Percentiles rank a stretch among this genome's conserved stretches.
phyloP scores from a whole-genome alignment of 2,113 vertebrate species.

The Dasyornis broadbenti region DNA sequence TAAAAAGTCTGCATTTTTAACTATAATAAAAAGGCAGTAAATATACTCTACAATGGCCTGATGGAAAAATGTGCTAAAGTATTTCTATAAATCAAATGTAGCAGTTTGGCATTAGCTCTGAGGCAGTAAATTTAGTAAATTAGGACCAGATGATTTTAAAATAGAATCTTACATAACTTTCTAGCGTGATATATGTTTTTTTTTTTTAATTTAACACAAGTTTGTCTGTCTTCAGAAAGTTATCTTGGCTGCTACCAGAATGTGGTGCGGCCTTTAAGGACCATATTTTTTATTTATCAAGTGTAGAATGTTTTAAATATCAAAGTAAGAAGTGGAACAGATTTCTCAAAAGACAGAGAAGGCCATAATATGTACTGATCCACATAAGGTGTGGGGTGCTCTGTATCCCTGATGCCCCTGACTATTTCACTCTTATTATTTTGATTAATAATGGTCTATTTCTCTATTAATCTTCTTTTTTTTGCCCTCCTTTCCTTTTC shows the following conservation, averaged over 20 bases:
- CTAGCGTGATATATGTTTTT: conserved; percentile 18
- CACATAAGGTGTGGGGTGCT: background rate
- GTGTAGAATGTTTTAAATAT: background rate
- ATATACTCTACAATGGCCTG: conserved; percentile 68
- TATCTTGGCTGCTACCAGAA: conserved; percentile 58
- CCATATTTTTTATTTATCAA: conserved; percentile 16
- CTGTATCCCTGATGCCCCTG: background rate
- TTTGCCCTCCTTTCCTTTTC: background rate
- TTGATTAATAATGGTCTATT: background rate
- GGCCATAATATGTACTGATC: background rate
- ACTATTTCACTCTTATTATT: background rate
- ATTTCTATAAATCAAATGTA: conserved; percentile 81
- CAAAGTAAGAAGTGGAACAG: background rate
- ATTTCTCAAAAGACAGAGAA: background rate
- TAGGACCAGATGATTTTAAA: conserved; percentile 80
- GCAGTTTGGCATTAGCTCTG: conserved; percentile 69
- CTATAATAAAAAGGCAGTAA: conserved; percentile 68
- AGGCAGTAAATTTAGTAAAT: conserved; percentile 79
- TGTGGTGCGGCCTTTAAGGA: background rate
- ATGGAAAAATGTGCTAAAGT: conserved; percentile 79
- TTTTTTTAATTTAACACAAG: conserved; percentile 38
- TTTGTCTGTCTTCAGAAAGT: conserved; percentile 66
- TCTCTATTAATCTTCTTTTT: background rate
- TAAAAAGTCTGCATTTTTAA: conserved; percentile 63
- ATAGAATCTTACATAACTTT: conserved; percentile 80